phyloP scores from a whole-genome alignment of 2,797 vertebrate genomes.

The Danio choprae region DNA sequence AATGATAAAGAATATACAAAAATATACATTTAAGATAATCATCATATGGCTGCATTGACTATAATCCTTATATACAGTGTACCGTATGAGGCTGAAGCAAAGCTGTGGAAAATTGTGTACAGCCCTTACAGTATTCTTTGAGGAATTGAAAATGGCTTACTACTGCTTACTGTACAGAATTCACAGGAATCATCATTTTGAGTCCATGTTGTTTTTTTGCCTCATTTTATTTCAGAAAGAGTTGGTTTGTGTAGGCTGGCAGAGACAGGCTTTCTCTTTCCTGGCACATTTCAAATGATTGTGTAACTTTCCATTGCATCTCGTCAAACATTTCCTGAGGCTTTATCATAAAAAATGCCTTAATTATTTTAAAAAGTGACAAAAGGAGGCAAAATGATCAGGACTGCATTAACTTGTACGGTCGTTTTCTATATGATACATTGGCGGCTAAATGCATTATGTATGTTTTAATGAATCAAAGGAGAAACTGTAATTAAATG shows the following conservation, averaged over 20 bases:
- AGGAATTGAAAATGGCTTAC: conserved; percentile 54
- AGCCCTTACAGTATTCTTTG: conserved; percentile 23
- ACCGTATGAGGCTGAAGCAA: conserved; percentile 14
- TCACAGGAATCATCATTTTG: conserved; percentile 33
- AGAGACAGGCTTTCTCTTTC: background rate
- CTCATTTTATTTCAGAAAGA: conserved; percentile 6
- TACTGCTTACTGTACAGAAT: conserved; percentile 35
- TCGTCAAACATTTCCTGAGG: conserved; percentile 1
- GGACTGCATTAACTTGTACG: background rate
- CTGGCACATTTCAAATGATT: background rate
- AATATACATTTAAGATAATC: too few species aligned
- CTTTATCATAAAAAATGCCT: background rate
- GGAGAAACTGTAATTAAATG: background rate
- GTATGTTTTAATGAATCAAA: conserved; percentile 17
- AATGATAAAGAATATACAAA: too few species aligned
- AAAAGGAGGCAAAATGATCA: conserved; percentile 3
- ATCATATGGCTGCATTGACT: too few species aligned
- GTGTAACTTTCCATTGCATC: background rate
- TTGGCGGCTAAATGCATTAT: background rate
- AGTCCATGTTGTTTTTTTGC: conserved; percentile 28
- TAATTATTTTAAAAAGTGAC: background rate
- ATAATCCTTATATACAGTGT: too few species aligned
- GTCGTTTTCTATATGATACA: background rate
- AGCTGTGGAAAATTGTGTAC: conserved; percentile 32
- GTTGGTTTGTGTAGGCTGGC: background rate